Evolutionary conservation across 2,113 vertebrate genomes (phyloP).

Genomic region (Macrotus californicus): DNA sequence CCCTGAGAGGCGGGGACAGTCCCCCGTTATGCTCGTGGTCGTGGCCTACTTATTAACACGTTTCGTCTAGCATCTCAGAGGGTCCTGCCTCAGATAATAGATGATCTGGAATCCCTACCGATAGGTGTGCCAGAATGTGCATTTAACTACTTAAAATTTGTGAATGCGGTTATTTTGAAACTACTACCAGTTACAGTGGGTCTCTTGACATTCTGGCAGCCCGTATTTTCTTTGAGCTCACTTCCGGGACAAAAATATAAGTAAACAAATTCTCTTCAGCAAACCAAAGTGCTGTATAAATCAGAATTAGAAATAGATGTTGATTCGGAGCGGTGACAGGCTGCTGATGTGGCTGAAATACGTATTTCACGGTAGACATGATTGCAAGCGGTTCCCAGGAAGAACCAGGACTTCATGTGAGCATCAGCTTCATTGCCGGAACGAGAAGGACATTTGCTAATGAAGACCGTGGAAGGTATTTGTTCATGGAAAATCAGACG

Average conservation of each 20-base stretch:
- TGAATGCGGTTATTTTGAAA: neutral
- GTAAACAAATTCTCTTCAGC: neutral
- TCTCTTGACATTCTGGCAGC: neutral
- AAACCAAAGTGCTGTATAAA: neutral
- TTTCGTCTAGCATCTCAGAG: neutral
- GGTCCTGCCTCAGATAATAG: neutral
- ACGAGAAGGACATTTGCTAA: constrained; percentile 62
- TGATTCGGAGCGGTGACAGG: neutral
- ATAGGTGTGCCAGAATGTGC: neutral
- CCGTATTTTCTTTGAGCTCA: neutral
- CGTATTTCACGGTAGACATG: neutral
- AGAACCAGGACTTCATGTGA: neutral
- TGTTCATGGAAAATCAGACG: constrained; percentile 70
- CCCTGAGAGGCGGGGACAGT: neutral
- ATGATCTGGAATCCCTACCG: neutral
- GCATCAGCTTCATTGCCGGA: neutral
- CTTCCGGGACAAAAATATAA: neutral
- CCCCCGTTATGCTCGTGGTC: neutral
- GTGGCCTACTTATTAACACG: neutral
- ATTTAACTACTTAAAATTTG: neutral
- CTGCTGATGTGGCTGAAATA: neutral
- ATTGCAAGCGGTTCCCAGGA: neutral
- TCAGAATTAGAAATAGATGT: neutral
- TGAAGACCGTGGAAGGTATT: constrained; percentile 61
- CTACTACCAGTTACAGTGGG: neutral